Percentiles rank a stretch among this genome's conserved stretches.
Evolutionary conservation across 2,888 invertebrate species (phyloP).

Genomic region (Clitarchus hookeri): DNA sequence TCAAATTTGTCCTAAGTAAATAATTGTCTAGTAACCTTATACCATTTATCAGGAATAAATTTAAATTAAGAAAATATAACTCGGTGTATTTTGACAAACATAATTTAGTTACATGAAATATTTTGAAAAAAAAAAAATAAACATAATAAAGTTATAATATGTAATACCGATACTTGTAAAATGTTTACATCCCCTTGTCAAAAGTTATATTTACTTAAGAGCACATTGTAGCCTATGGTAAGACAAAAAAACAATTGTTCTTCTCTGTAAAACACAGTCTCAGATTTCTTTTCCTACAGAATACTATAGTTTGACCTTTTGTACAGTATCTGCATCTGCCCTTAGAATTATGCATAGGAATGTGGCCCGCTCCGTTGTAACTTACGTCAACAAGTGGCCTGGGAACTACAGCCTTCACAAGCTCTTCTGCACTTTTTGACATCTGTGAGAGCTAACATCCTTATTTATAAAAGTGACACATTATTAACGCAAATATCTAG

Average conservation of each 20-base stretch:
- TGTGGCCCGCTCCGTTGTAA: neutral
- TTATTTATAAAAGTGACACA: neutral
- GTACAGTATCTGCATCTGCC: conserved; percentile 3
- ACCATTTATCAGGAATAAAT: no score
- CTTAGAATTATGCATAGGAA: neutral
- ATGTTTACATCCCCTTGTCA: neutral
- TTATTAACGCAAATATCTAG: neutral
- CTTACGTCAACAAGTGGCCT: neutral
- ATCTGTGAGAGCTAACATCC: neutral
- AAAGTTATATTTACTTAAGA: no score
- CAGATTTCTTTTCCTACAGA: neutral
- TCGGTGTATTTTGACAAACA: no score
- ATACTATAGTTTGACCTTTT: neutral
- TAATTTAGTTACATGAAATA: no score
- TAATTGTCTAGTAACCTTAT: no score
- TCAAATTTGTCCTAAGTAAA: no score
- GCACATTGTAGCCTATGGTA: neutral
- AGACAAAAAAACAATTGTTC: neutral
- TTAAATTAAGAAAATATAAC: no score
- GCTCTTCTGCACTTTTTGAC: neutral
- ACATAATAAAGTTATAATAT: neutral
- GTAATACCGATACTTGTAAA: neutral
- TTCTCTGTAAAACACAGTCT: neutral
- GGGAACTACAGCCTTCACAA: neutral
- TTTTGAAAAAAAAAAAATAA: no score